These are phyloP conservation scores for Pammene aurita DNA, from an alignment of 2,888 invertebrate genomes.

Conservation along the genomic window DNA sequence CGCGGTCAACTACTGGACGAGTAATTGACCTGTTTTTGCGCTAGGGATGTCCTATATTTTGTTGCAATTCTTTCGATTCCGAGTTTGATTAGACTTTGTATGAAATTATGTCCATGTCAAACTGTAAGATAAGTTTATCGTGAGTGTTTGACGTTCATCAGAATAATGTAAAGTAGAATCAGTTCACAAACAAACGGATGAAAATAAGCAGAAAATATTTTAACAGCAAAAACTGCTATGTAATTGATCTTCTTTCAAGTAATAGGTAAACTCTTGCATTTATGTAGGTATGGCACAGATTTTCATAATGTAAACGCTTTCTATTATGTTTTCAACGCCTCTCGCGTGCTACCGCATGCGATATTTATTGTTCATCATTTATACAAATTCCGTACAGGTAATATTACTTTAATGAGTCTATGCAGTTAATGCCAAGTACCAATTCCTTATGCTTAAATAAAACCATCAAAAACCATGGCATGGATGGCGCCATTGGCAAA, in stretches of 20 bases:
- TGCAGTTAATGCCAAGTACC: neutral
- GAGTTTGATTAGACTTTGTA: neutral
- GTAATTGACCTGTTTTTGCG: constrained; percentile 64
- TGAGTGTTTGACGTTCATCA: no score
- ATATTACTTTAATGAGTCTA: neutral
- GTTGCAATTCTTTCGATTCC: constrained; percentile 8
- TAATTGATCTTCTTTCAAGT: constrained; percentile 4
- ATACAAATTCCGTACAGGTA: constrained; percentile 1
- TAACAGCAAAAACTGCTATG: neutral
- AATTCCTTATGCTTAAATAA: neutral
- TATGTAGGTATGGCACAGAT: constrained; percentile 18
- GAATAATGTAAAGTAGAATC: neutral
- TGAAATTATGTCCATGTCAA: neutral
- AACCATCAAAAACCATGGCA: neutral
- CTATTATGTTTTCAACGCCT: constrained; percentile 51
- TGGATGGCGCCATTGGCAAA: neutral
- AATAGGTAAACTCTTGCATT: constrained; percentile 1
- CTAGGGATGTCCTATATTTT: constrained; percentile 20
- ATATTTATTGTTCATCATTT: constrained; percentile 23
- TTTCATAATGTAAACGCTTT: constrained; percentile 25
- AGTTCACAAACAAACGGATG: neutral
- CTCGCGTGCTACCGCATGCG: constrained; percentile 52
- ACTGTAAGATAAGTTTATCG: neutral
- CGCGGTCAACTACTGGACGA: constrained; percentile 70
- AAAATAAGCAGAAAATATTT: neutral